phyloP scores from a whole-genome alignment of 2,797 vertebrate species.

The Triplophysa bombifrons region DNA sequence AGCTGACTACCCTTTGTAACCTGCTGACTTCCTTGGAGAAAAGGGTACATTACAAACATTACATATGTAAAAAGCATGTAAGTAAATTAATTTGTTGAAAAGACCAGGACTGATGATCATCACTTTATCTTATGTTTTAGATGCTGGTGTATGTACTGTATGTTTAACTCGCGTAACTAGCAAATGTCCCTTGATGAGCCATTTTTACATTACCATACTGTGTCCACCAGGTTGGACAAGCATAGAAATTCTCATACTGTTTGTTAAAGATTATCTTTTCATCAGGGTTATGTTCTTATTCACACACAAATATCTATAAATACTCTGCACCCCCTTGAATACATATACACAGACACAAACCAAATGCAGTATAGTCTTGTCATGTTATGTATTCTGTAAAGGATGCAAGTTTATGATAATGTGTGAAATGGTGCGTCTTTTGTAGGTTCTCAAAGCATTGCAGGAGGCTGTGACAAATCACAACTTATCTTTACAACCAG shows the following conservation, averaged over 20 bases:
- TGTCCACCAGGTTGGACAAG: background rate
- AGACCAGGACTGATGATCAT: background rate
- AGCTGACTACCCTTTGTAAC: constrained; percentile 81
- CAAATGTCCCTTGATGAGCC: no score
- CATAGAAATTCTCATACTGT: background rate
- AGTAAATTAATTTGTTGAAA: background rate
- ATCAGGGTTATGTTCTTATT: background rate
- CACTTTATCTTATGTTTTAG: no score
- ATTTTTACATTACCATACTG: no score
- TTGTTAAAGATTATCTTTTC: background rate
- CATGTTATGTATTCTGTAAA: constrained; percentile 1
- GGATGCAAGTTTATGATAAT: background rate
- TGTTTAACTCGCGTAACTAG: no score
- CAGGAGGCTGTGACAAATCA: constrained; percentile 81
- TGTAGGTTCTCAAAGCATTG: constrained; percentile 79
- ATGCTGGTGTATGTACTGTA: no score
- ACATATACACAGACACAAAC: background rate
- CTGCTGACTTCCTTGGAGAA: constrained; percentile 85
- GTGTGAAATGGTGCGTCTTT: background rate
- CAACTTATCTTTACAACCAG: constrained; percentile 75
- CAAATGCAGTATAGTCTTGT: background rate
- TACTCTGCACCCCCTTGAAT: background rate
- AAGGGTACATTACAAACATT: constrained; percentile 70
- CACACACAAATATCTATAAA: background rate
- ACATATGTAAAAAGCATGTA: constrained; percentile 1